Evolutionary conservation across 2,888 invertebrate genomes (phyloP), one percentile per base, ranked within the genome.

Genomic region (Limnephilus marmoratus): DNA sequence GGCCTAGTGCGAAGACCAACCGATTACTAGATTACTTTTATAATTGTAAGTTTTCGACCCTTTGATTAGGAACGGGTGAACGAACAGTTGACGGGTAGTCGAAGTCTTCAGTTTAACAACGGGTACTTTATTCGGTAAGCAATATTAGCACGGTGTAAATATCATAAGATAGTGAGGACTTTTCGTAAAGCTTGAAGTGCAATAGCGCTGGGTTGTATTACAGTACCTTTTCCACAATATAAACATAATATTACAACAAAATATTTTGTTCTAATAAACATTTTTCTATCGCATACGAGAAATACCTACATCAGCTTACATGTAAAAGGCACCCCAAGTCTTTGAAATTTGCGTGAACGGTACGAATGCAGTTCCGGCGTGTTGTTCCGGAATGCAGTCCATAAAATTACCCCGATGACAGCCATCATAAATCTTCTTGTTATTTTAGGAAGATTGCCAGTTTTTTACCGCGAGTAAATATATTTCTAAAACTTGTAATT

Each of bases 11-110:
- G 34, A 37, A 80, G 80, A 88, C 37, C 24, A 31, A 80, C 9
- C 68, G 68, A 68, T 86, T 41, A 86, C 68, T 68, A 68, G 24
- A 68, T 68, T 68, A 68, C 68, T 68, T 68, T 68, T 68, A 68
- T 68, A 68, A 68, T 68, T 68, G 68, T 68, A 68, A 68, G 68
- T 68, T 68, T 24, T 11, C 24, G 68, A 24, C 68, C 68, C 68
- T 68, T 68, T 68, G 68, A 68, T 68, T 68, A 68, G 2, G n/a
- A 68, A 68, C 24, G 24, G 68, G 68, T 68, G 68, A 68, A 1
- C 68, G 24, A 68, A 68, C 68, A 7, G 24, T 68, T 68, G 24
- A 68, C n/a, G 68, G 68, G 68, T 53, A 49, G 49, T 11, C 18
- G 53, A 53, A 18, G 53, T 18, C 18, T 53, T 53, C 18, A 3